Evolutionary conservation across 2,113 vertebrate genomes (phyloP).

Genomic region (Damaliscus lunatus): DNA sequence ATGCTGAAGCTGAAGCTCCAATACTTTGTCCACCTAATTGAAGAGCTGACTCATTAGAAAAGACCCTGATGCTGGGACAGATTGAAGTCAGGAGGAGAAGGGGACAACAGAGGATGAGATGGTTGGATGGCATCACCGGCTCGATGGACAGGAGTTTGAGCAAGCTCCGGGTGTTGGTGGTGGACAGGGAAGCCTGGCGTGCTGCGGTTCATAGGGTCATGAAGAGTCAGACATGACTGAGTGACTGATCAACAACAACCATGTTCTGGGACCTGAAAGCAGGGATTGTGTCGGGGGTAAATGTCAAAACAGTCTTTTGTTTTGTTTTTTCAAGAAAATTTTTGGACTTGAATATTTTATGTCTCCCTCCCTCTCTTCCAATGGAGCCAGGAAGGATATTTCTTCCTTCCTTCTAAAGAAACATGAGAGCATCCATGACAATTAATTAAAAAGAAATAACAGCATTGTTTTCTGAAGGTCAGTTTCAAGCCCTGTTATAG

Average conservation of each 20-base stretch:
- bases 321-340: background rate
- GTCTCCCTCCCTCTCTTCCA: background rate
- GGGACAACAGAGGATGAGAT: background rate
- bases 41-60: background rate
- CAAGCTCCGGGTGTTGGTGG: background rate
- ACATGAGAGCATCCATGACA: background rate
- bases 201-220: background rate
- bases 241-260: background rate
- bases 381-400: background rate
- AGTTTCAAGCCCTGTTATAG: background rate
- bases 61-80: background rate
- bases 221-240: background rate
- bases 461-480: conserved; percentile 41
- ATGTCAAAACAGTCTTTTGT: background rate
- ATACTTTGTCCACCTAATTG: fast-evolving
- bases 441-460: conserved; percentile 18
- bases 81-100: background rate
- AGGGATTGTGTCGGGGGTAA: background rate
- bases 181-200: background rate
- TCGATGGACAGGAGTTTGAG: background rate
- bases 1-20: background rate
- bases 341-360: background rate
- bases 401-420: conserved; percentile 11
- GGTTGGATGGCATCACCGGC: background rate
- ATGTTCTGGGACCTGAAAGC: background rate